Evolutionary conservation across 1,140 invertebrate species (phyloP), one percentile per base, ranked within the genome.

Genomic region (Aphis gossypii): DNA sequence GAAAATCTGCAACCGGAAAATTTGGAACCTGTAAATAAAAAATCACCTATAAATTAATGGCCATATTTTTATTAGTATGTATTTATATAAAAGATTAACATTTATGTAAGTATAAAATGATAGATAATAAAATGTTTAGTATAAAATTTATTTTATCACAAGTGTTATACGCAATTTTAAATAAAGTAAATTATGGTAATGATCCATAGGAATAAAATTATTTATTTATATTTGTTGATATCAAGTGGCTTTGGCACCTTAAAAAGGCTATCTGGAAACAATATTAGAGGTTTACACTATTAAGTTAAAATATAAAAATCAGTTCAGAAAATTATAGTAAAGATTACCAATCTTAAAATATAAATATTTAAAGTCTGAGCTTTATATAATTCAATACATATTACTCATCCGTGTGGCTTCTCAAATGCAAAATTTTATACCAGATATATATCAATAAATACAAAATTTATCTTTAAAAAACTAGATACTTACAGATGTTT

Each of bases 1-100:
- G 38, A 84, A 82, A 51, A 83, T 44, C 92, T 38, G 44, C 48
- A 86, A 94, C 35, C 54, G 94, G 88, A 93, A 93, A 93, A 90
- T 90, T 88, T 60, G 30, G 48, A 9, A 88, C 46, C 92, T 93
- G 56, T 14, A 83, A 83, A n/a, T 68, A 76, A 76, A 76, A n/a
- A 76, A n/a, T 6, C 14, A n/a, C 5, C 14, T 76, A 5, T 18
- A 76, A 35, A n/a, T 18, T n/a, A 76, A n/a, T 76, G 1, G n/a
- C n/a, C 60, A 68, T 18, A 3, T 68, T n/a, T n/a, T 30, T 68
- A 68, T n/a, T 18, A n/a, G 30, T 1, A n/a, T 9, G 11, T 30
- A 68, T 68, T n/a, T 68, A 11, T 6, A 68, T n/a, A 68, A n/a
- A 68, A n/a, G 0, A n/a, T 30, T 68, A 5, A 68, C 9, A 68